Evolutionary conservation across 92 coral and sea anemone genomes (phyloP).

Genomic region (Parazoanthus swiftii): DNA sequence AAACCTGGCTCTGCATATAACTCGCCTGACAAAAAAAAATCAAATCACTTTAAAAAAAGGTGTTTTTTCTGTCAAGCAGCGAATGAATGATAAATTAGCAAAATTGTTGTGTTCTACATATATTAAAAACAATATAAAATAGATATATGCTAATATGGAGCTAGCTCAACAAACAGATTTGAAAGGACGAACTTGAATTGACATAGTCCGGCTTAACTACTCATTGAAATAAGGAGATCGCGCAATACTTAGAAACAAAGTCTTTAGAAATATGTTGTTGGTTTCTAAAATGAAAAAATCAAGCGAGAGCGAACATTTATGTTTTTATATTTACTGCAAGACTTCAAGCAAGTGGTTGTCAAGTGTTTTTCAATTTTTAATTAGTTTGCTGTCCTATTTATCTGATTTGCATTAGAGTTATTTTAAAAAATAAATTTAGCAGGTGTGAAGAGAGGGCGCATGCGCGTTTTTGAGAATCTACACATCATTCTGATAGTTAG

Average conservation of each 20-base stretch:
- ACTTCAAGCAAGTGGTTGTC: background rate
- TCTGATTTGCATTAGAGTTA: constrained; percentile 15
- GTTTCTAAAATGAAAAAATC: background rate
- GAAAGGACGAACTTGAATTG: background rate
- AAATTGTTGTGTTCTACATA: background rate
- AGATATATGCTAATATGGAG: constrained; percentile 15
- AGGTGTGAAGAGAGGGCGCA: constrained; percentile 8
- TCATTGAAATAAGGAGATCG: too few species aligned
- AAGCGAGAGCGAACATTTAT: background rate
- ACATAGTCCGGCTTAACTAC: background rate
- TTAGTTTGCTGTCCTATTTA: background rate
- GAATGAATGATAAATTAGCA: background rate
- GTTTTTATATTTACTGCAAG: background rate
- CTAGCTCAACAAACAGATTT: background rate
- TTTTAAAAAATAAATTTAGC: background rate
- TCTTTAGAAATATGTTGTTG: background rate
- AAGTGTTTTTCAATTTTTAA: background rate
- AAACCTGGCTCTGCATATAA: background rate
- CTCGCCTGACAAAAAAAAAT: background rate
- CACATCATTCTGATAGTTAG: background rate
- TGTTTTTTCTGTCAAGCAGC: background rate
- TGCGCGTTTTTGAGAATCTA: background rate
- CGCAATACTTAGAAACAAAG: background rate
- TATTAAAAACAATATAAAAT: background rate
- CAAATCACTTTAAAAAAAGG: background rate